A percentile compares a stretch with the other conserved stretches of the same genome.
phyloP scores from a whole-genome alignment of 2,888 invertebrate genomes.

The Cheilosia vulpina region DNA sequence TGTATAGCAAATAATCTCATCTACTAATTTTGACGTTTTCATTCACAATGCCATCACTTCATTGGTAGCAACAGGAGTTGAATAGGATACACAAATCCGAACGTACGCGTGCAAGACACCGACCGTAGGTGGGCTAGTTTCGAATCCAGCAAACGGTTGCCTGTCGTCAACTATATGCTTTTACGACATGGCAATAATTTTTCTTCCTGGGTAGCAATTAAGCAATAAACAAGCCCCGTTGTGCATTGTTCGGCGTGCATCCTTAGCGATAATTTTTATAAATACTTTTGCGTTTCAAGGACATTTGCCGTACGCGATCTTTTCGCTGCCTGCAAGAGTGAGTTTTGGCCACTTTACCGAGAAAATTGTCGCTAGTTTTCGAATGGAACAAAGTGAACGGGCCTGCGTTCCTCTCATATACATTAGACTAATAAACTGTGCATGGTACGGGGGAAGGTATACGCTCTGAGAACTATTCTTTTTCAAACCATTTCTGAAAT shows the following conservation, averaged over 20 bases:
- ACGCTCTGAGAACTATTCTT: conserved; percentile 33
- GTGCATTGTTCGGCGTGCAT: conserved; percentile 58
- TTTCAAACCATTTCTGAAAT: conserved; percentile 38
- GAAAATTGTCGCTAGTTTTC: conserved; percentile 71
- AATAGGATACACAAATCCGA: conserved; percentile 61
- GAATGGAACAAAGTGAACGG: conserved; percentile 61
- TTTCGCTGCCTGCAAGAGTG: conserved; percentile 58
- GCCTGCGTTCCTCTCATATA: conserved; percentile 76
- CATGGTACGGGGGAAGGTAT: conserved; percentile 20
- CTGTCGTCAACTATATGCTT: conserved; percentile 82
- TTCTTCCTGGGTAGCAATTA: conserved; percentile 81
- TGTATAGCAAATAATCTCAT: conserved; percentile 77
- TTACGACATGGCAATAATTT: conserved; percentile 82
- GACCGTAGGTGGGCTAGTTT: conserved; percentile 28
- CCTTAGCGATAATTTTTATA: conserved; percentile 74
- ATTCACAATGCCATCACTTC: conserved; percentile 77
- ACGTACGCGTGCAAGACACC: conserved; percentile 77
- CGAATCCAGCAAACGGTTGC: conserved; percentile 71
- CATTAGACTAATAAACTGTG: conserved; percentile 78
- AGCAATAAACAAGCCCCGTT: conserved; percentile 77
- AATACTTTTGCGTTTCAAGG: conserved; percentile 78
- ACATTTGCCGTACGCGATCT: conserved; percentile 78
- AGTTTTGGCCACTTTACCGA: conserved; percentile 25
- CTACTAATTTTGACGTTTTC: conserved; percentile 79
- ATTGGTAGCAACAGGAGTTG: conserved; percentile 77